Base-by-base conservation (phyloP, 2,888 invertebrate species). In the Eurytoma adleriae region DNA sequence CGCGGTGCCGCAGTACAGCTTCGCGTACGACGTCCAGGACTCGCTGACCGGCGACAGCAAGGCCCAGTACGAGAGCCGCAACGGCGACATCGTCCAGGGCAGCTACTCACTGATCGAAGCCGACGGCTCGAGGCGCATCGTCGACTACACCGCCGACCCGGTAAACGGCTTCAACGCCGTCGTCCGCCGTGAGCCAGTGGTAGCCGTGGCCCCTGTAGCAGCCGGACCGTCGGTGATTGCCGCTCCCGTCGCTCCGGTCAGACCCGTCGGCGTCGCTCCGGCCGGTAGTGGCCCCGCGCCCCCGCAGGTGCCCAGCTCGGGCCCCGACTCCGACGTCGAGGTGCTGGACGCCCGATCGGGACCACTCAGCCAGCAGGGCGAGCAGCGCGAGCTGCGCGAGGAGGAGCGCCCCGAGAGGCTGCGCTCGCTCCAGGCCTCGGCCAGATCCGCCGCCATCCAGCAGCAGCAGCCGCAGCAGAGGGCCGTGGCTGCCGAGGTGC, bases 291-390 rank as follows among this genome's bases (percentile, higher is more conserved):
- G 61, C 62, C 24, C 7, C n/a, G n/a, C 40, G 68, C 75, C 69
- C 7, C 72, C 48, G n/a, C 83, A 82, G 24, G 85, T 88, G 20
- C 88, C 89, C 3, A 84, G 85, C 5, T 85, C 83, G 24, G 90
- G 89, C 3, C 90, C 90, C 0, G 90, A 90, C 62, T 88, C 89
- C 20, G 90, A 90, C 64, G 89, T 90, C 3, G 90, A 90, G 76
- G 87, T 90, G 0, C 84, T 90, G 24, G 90, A 90, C 57, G 86
- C 88, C 0, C 83, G 88, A 1, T 87, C 89, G 1, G 88, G 87
- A 56, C 76, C 71, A 2, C 61, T 67, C 77, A 72, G 27, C 71
- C 27, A 59, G 18, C 27, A 83, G n/a, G 14, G 27, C 16, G 54
- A 67, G 27, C 20, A 27, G 16, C n/a, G 61, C 10, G 14, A 67